Evolutionary conservation across 2,888 invertebrate species (phyloP).

Genomic region (Macrosoma leucophasiata): DNA sequence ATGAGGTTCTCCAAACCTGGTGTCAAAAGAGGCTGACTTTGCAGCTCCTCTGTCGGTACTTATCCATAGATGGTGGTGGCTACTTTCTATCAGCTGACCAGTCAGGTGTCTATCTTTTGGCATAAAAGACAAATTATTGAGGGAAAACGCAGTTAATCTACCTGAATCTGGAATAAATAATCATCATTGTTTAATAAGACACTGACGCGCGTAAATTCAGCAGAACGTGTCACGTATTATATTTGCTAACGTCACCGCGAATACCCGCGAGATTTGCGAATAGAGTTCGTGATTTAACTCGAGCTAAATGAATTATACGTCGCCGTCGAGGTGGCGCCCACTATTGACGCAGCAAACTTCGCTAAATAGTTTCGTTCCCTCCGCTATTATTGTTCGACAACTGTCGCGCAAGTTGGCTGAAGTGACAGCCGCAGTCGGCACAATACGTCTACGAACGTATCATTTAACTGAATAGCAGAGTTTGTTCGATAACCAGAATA

Average conservation of each 20-base stretch:
- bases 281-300: constrained; percentile 53
- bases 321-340: constrained; percentile 58
- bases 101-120: constrained; percentile 5
- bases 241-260: constrained; percentile 25
- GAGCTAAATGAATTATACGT: constrained; percentile 68
- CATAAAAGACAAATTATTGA: neutral
- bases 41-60: too few relatives aligned
- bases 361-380: constrained; percentile 72
- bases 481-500: neutral
- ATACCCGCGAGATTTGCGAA: constrained; percentile 36
- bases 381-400: constrained; percentile 64
- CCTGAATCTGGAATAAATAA: neutral
- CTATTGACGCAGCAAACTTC: constrained; percentile 68
- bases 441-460: constrained; percentile 40
- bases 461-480: constrained; percentile 22
- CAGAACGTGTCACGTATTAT: too few relatives aligned
- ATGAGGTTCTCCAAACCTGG: too few relatives aligned
- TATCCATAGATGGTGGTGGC: too few relatives aligned
- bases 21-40: too few relatives aligned
- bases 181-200: too few relatives aligned
- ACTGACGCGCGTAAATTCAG: too few relatives aligned
- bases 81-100: constrained; percentile 1
- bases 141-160: neutral
- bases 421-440: constrained; percentile 42
- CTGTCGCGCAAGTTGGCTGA: constrained; percentile 60